phyloP scores from a whole-genome alignment of 2,888 invertebrate genomes.

The Priocnemis perturbator region DNA sequence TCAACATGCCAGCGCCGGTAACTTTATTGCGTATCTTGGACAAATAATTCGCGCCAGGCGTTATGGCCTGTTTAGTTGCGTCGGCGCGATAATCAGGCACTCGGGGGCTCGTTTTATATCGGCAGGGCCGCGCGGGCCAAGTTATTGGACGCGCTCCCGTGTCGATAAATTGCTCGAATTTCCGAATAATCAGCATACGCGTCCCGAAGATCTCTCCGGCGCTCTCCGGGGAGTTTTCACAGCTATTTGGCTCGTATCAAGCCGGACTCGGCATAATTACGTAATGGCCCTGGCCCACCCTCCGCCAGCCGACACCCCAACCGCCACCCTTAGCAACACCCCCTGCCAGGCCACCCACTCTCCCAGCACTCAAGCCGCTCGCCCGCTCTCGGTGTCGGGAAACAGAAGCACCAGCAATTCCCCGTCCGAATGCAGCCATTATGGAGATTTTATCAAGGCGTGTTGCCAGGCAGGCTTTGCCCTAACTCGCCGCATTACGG shows the following conservation, averaged over 20 bases:
- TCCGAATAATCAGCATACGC: background rate
- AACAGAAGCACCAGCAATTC: conserved; percentile 65
- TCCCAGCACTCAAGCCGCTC: conserved; percentile 44
- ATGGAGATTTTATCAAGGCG: conserved; percentile 69
- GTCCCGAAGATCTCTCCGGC: background rate
- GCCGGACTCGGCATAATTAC: conserved; percentile 64
- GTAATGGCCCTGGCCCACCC: conserved; percentile 52
- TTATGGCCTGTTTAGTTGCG: too few relatives aligned
- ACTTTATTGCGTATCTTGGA: too few relatives aligned
- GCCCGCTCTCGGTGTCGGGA: conserved; percentile 48
- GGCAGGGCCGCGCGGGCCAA: too few relatives aligned
- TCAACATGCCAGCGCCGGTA: too few relatives aligned
- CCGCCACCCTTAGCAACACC: conserved; percentile 24
- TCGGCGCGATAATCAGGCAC: too few relatives aligned
- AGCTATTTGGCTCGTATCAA: conserved; percentile 59
- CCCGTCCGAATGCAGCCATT: conserved; percentile 64
- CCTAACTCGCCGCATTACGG: conserved; percentile 53
- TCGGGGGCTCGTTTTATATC: too few relatives aligned
- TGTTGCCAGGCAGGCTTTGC: conserved; percentile 59
- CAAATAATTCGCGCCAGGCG: too few relatives aligned
- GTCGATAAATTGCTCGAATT: background rate
- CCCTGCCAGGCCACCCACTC: conserved; percentile 19
- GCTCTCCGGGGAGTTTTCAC: conserved; percentile 40
- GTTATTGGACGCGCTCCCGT: too few relatives aligned
- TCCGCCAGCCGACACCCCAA: background rate